Percentiles rank a stretch among this genome's conserved stretches.
These are phyloP conservation scores for Mesoclemmys tuberculata DNA, from an alignment of 2,113 vertebrate species.

Conservation along the genomic window DNA sequence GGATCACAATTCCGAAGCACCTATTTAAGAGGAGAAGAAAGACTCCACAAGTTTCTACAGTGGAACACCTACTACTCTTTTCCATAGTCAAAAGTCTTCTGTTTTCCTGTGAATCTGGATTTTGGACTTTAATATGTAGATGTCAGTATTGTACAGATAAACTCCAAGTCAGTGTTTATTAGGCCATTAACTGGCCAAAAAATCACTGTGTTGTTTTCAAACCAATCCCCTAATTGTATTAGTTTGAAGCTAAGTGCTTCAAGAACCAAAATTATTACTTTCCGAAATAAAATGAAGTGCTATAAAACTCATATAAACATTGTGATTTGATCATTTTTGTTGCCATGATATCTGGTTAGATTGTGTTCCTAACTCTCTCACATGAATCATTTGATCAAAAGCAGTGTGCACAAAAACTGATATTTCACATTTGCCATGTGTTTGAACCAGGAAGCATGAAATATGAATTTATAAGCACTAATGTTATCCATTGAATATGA, in stretches of 20 bases:
- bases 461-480: neutral
- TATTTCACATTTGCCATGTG: conserved; percentile 14
- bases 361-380: conserved; percentile 4
- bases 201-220: neutral
- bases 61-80: neutral
- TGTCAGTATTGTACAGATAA: neutral
- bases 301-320: neutral
- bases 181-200: neutral
- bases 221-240: conserved; percentile 28
- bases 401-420: conserved; percentile 28
- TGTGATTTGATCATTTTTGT: conserved; percentile 24
- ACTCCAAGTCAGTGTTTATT: neutral
- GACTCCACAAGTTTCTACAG: neutral
- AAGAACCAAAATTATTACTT: conserved; percentile 32
- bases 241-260: neutral
- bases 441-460: conserved; percentile 15
- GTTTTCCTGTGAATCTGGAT: neutral
- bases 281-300: conserved; percentile 31
- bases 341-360: conserved; percentile 7
- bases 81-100: neutral
- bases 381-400: conserved; percentile 29
- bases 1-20: neutral
- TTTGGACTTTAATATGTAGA: neutral
- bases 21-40: neutral
- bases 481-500: neutral